phyloP scores from a whole-genome alignment of 1,140 invertebrate species.

The Mactra quadrangularis region DNA sequence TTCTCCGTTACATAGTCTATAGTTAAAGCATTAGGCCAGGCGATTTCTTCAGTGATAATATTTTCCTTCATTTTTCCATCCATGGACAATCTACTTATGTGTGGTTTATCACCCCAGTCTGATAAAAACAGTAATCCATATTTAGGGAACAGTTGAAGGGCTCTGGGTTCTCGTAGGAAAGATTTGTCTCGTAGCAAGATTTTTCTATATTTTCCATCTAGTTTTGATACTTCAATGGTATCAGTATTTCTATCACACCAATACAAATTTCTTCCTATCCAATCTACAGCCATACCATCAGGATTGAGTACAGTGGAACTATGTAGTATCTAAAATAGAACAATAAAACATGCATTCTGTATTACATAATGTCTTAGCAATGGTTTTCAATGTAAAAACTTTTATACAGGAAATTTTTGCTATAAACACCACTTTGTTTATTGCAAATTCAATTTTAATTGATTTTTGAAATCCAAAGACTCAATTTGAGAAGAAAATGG shows the following conservation, averaged over 20 bases:
- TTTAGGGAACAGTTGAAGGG: conserved; percentile 96
- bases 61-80: conserved; percentile 93
- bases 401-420: no score
- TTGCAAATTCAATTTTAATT: no score
- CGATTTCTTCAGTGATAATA: conserved; percentile 97
- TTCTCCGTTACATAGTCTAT: conserved; percentile 97
- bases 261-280: conserved; percentile 97
- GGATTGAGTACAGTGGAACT: conserved; percentile 83
- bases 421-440: no score
- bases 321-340: conserved; percentile 72
- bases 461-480: no score
- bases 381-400: no score
- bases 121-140: conserved; percentile 94
- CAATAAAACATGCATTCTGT: not conserved
- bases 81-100: conserved; percentile 98
- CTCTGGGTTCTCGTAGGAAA: conserved; percentile 93
- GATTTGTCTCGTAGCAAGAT: conserved; percentile 91
- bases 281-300: conserved; percentile 98
- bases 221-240: conserved; percentile 95
- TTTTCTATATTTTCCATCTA: conserved; percentile 93
- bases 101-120: conserved; percentile 98
- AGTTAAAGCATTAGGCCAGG: conserved; percentile 96
- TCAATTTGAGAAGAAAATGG: no score
- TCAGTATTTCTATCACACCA: conserved; percentile 98
- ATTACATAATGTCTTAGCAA: no score